Percentiles rank a stretch among this genome's conserved stretches.
These are phyloP conservation scores for Drosophila bocqueti DNA, from an alignment of 1,140 invertebrate species.

Conservation along the genomic window DNA sequence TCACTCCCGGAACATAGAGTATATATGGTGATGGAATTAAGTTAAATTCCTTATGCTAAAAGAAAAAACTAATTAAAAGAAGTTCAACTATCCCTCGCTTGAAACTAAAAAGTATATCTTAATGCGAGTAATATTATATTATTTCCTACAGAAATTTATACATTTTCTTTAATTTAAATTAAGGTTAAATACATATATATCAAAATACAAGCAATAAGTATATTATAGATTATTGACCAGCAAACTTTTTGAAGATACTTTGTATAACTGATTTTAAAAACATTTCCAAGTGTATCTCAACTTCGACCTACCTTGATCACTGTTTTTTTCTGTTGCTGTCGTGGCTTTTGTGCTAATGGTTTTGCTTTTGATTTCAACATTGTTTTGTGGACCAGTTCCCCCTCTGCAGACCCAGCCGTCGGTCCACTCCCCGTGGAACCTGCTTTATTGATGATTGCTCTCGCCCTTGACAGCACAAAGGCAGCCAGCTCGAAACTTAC, in stretches of 20 bases:
- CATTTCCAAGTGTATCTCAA: neutral
- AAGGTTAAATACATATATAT: too few species aligned
- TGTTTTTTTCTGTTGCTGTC: constrained; percentile 57
- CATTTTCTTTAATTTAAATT: neutral
- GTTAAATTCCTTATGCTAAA: too few species aligned
- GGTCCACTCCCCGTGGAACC: constrained; percentile 31
- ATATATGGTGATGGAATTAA: neutral
- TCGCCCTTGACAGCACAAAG: constrained; percentile 78
- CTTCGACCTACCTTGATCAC: neutral
- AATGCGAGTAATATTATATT: too few species aligned
- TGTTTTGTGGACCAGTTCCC: constrained; percentile 59
- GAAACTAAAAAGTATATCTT: too few species aligned
- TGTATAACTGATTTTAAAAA: neutral
- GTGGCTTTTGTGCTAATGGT: constrained; percentile 76
- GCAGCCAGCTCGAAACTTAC: constrained; percentile 58
- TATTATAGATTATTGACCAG: too few species aligned
- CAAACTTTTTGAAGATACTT: neutral
- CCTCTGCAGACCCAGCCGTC: constrained; percentile 19
- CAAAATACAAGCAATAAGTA: neutral
- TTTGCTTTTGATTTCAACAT: constrained; percentile 75
- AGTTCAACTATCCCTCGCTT: neutral
- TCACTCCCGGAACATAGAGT: constrained; percentile 1
- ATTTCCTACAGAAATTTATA: neutral
- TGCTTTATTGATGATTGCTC: constrained; percentile 79
- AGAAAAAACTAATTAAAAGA: neutral